Conservation (phyloP, 2,113 vertebrate genomes). For the Salvelinus alpinus region DNA sequence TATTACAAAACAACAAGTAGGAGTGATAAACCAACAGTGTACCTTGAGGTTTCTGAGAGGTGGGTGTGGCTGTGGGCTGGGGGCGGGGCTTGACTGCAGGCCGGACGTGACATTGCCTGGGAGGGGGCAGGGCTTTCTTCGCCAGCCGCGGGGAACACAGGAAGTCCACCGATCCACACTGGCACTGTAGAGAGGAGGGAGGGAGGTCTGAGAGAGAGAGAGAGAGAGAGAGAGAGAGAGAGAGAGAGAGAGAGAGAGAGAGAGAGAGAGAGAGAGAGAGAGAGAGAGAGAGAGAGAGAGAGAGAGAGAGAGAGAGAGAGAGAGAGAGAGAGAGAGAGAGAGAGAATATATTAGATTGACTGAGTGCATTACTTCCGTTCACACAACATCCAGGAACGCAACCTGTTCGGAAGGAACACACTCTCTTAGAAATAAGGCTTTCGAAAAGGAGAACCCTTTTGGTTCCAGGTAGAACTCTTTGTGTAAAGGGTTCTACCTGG, state of each 20-base stretch:
- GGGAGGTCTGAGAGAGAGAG: constrained; percentile 69
- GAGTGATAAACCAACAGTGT: constrained; percentile 13
- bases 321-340: not conserved
- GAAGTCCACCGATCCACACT: constrained; percentile 68
- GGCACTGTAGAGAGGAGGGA: constrained; percentile 68
- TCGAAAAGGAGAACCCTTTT: too few species aligned
- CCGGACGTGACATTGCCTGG: constrained; percentile 71
- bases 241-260: too few species aligned
- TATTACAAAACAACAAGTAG: not conserved
- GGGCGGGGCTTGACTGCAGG: constrained; percentile 73
- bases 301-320: too few species aligned
- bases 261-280: too few species aligned
- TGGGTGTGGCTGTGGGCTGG: constrained; percentile 66
- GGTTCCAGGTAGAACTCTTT: too few species aligned
- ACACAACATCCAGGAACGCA: too few species aligned
- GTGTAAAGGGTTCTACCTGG: too few species aligned
- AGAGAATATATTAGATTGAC: constrained; percentile 9
- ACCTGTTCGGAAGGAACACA: too few species aligned
- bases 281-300: too few species aligned
- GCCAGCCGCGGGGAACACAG: constrained; percentile 62
- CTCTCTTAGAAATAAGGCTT: too few species aligned
- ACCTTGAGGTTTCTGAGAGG: constrained; percentile 84
- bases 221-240: not conserved
- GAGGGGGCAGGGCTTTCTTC: constrained; percentile 55
- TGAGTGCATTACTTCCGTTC: too few species aligned